Evolutionary conservation across 2,113 vertebrate species (phyloP), one percentile per base, ranked within the genome.

Genomic region (Carassius auratus): DNA sequence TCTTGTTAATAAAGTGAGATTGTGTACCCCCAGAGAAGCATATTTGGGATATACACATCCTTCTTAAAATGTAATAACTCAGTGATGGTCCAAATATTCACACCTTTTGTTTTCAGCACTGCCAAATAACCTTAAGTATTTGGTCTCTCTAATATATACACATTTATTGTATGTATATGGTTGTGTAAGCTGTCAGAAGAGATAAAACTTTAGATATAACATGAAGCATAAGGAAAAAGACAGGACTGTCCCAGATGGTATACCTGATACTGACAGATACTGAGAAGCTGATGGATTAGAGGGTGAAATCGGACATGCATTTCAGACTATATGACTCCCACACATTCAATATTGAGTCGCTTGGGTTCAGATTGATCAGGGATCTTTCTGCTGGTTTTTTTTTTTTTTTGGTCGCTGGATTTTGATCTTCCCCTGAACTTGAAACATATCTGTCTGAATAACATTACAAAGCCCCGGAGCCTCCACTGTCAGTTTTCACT

Each of bases 391-490:
- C 89, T 92, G 84, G 87, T 88, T 89, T 85, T 26, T 26, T 26
- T 26, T 26, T 26, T 26, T 88, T 85, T 77, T 81, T 71, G 86
- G 77, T 88, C 84, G 87, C 86, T 89, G 84, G 74, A 85, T 88
- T 88, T 86, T 48, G 87, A 91, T 89, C 88, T 61, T 86, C 89
- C 89, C 84, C 52, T 50, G 84, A 91, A 91, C 88, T 86, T 75
- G 76, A 92, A 92, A 88, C 90, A 75, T 55, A 85, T 77, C 78
- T 81, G 3, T 38, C 61, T 57, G 66, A 64, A 77, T 78, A n/a
- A 55, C 84, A 77, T 50, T 52, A 57, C 21, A 14, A 64, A 68
- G 19, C 61, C 26, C 19, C 38, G 7, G 3, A 10, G 33, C 6
- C 42, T 77, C 33, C 33, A 19, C 50, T 42, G 50, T 55, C 81